Percentiles rank a stretch among this genome's conserved stretches.
Conservation (phyloP, 2,797 vertebrate genomes). For the Adelosebastes latens region DNA sequence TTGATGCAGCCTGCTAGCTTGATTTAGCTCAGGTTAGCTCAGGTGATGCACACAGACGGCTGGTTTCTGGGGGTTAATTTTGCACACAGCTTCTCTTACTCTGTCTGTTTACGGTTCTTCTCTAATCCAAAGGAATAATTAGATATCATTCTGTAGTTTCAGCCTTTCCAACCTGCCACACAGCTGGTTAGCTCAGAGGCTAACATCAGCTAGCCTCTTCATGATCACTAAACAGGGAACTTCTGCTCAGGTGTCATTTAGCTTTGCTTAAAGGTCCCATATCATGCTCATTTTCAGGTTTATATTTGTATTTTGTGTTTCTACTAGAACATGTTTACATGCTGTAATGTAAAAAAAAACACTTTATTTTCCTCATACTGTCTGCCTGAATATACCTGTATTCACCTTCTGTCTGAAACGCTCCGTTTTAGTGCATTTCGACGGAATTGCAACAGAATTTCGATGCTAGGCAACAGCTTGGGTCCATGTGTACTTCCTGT, state of each 20-base stretch:
- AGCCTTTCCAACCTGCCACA: not conserved
- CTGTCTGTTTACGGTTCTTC: fast-evolving
- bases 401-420: too few species aligned
- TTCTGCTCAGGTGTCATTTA: not conserved
- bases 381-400: too few species aligned
- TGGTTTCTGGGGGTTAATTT: not conserved
- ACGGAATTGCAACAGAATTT: too few species aligned
- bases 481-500: too few species aligned
- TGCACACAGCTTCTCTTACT: fast-evolving
- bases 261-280: too few species aligned
- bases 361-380: fast-evolving
- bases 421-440: too few species aligned
- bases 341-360: too few species aligned
- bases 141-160: not conserved
- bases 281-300: too few species aligned
- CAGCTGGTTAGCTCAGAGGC: not conserved
- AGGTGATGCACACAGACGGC: not conserved
- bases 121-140: not conserved
- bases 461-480: too few species aligned
- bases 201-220: not conserved
- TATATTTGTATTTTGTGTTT: too few species aligned
- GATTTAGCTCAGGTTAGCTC: not conserved
- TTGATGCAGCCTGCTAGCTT: too few species aligned
- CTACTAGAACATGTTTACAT: too few species aligned
- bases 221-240: not conserved